phyloP scores from a whole-genome alignment of 2,113 vertebrate species.

The Ochotona curzoniae region DNA sequence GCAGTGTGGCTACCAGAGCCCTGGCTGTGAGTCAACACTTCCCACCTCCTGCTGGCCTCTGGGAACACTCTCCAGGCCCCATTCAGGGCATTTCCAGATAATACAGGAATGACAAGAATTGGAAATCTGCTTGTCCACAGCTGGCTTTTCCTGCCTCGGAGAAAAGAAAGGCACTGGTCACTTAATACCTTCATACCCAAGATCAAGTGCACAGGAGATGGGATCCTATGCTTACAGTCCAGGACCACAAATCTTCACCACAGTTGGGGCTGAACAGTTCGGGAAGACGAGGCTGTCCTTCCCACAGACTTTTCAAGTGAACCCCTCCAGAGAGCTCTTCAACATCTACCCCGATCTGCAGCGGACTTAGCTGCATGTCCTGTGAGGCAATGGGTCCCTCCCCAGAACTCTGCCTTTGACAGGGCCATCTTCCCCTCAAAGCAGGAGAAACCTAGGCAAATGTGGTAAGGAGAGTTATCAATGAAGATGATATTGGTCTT shows the following conservation, averaged over 20 bases:
- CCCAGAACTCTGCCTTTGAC: background rate
- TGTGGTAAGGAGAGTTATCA: background rate
- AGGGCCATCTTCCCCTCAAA: background rate
- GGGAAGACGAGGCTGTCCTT: background rate
- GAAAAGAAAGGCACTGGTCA: background rate
- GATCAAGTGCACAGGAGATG: background rate
- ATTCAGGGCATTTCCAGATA: background rate
- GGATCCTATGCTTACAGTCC: background rate
- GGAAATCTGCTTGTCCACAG: background rate
- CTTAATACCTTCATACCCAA: background rate
- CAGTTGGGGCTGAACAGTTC: background rate
- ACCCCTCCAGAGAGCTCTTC: background rate
- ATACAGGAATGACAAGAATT: background rate
- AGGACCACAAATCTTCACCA: background rate
- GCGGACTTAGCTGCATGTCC: background rate
- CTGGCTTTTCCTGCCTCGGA: background rate
- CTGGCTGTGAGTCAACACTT: background rate
- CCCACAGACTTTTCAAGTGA: background rate
- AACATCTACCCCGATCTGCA: background rate
- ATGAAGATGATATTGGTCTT: slow-evolving; percentile 43
- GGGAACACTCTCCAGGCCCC: background rate
- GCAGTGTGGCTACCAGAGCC: background rate
- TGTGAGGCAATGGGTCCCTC: background rate
- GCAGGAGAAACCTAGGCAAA: slow-evolving; percentile 39
- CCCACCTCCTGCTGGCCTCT: background rate